Conservation (phyloP, 1,140 invertebrate genomes). For the Hydropsyche tenuis region DNA sequence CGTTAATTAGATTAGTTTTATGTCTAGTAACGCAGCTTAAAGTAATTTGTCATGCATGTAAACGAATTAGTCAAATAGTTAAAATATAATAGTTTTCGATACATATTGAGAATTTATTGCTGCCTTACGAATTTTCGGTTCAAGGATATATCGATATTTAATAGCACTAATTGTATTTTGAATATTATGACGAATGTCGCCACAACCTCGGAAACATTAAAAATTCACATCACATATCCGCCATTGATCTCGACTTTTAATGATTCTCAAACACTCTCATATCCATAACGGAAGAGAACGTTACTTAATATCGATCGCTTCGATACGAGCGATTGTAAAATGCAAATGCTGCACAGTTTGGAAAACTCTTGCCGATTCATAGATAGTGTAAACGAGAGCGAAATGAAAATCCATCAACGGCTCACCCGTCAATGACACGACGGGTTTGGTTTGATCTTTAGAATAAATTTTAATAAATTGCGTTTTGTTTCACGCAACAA, state of each 20-base stretch:
- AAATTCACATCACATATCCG: background rate
- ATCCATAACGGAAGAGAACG: background rate
- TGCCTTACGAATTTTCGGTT: background rate
- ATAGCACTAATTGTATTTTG: background rate
- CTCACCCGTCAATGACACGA: conserved; percentile 23
- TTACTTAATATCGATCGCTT: background rate
- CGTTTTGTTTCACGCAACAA: background rate
- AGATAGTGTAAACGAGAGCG: conserved; percentile 24
- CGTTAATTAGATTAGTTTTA: background rate
- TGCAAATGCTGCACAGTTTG: background rate
- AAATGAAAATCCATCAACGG: conserved; percentile 25
- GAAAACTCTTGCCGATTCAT: background rate
- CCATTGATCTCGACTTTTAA: background rate
- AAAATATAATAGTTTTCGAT: background rate
- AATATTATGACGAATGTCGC: background rate
- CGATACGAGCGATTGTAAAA: background rate
- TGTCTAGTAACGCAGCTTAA: background rate
- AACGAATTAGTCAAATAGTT: no score
- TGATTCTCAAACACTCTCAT: background rate
- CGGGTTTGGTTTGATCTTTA: conserved; percentile 13
- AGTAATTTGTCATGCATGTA: background rate
- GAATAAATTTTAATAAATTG: conserved; percentile 30
- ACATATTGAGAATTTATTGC: background rate
- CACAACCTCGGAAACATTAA: background rate
- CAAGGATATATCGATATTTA: background rate